These are phyloP conservation scores for Planiliza haematocheilus DNA, from an alignment of 2,113 vertebrate genomes.

Conservation along the genomic window DNA sequence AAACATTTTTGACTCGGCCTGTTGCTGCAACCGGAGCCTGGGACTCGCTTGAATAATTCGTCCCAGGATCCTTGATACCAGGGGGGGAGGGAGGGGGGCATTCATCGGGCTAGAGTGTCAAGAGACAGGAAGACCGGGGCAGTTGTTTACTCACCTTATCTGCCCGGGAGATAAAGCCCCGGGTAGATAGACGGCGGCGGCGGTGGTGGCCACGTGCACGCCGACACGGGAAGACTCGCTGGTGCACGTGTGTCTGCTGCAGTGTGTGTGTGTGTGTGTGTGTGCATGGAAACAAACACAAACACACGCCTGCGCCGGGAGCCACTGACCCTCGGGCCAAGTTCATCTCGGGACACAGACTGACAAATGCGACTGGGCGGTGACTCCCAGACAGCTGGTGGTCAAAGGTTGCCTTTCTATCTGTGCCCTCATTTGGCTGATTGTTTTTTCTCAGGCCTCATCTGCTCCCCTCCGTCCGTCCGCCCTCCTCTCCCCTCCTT, in stretches of 20 bases:
- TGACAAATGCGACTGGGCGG: constrained; percentile 66
- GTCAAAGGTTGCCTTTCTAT: constrained; percentile 78
- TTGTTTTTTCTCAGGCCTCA: constrained; percentile 72
- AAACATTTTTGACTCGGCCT: constrained; percentile 13
- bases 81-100: constrained; percentile 15
- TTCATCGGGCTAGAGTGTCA: constrained; percentile 51
- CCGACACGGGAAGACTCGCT: constrained; percentile 40
- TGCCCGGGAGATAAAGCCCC: constrained; percentile 71
- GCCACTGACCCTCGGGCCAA: constrained; percentile 60
- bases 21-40: constrained; percentile 44
- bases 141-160: constrained; percentile 79
- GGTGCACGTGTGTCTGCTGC: constrained; percentile 13
- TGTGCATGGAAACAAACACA: constrained; percentile 17
- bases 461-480: constrained; percentile 54
- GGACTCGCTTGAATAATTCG: constrained; percentile 34
- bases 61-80: background rate
- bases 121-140: constrained; percentile 41
- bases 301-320: constrained; percentile 38
- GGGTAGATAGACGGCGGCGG: too few species aligned
- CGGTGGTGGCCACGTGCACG: constrained; percentile 28
- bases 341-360: constrained; percentile 75
- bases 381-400: constrained; percentile 78
- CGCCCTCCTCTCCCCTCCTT: constrained; percentile 8
- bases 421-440: constrained; percentile 72
- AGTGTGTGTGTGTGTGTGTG: background rate